phyloP scores from a whole-genome alignment of 2,888 invertebrate genomes.

The Acheta domesticus region DNA sequence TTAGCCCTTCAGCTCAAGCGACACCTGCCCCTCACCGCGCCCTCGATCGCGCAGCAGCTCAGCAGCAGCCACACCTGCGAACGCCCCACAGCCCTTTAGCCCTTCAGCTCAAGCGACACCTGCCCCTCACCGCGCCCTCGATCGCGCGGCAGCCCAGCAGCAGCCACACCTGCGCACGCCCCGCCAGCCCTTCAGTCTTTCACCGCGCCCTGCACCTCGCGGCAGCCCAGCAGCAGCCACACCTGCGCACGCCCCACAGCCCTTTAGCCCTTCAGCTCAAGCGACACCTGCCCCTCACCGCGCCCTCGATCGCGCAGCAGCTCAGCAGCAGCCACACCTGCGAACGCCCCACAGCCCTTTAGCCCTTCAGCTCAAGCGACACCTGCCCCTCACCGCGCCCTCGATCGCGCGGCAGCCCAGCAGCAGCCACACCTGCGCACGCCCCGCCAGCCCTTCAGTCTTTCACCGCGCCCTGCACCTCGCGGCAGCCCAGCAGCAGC shows the following conservation, averaged over 20 bases:
- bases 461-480: slow-evolving; percentile 43
- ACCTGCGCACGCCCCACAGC: neutral
- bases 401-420: neutral
- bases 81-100: neutral
- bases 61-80: slow-evolving; percentile 18
- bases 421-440: slow-evolving; percentile 19
- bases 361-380: too few relatives aligned
- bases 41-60: slow-evolving; percentile 36
- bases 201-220: slow-evolving; percentile 42
- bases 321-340: slow-evolving; percentile 18
- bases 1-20: too few relatives aligned
- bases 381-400: slow-evolving; percentile 46
- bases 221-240: neutral
- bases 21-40: slow-evolving; percentile 46
- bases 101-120: too few relatives aligned
- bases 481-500: neutral
- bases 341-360: neutral
- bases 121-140: slow-evolving; percentile 45
- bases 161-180: slow-evolving; percentile 11
- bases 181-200: neutral
- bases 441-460: neutral
- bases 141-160: neutral
- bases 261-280: too few relatives aligned
- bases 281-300: slow-evolving; percentile 45
- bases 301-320: slow-evolving; percentile 40